Evolutionary conservation across 2,888 invertebrate genomes (phyloP), one percentile per base, ranked within the genome.

Genomic region (Hoplodrina ambigua): DNA sequence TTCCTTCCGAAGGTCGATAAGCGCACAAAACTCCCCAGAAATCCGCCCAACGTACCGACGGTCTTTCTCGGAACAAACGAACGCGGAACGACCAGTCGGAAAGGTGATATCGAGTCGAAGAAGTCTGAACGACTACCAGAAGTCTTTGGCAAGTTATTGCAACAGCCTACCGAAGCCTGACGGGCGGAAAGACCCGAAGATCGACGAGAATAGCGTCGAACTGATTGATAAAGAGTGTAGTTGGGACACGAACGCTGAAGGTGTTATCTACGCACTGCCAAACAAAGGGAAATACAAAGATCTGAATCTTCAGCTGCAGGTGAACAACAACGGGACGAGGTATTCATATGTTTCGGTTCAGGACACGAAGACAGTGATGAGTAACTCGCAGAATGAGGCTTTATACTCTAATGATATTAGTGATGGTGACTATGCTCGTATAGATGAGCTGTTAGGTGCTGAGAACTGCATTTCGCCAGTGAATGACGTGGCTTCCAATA

Each of bases 191-290:
- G 89, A 89, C 2, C 56, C 76, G 50, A 94, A 94, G 64, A 91
- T 91, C 0, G 94, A 94, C 3, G 96, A 96, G 63, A 93, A 92
- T 37, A 94, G 93, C 67, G 86, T 92, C 0, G 96, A 95, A 75
- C 78, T 96, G 74, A 96, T 96, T 20, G 96, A 97, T 46, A 96
- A 96, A 56, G 96, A 97, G 84, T 96, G 96, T 72, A 96, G 96
- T 81, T 97, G 97, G 90, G 97, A 96, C 30, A 97, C 95, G 0
- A 96, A 96, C 71, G 96, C 96, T 0, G 96, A 96, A 82, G 96
- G 96, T 0, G 96, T 96, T 0, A 96, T 96, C 17, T 96, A 96
- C 82, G 96, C 96, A 11, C 85, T 96, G 52, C 96, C 96, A 0
- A 96, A 96, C 71, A 96, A 96, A 73, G 96, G 96, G 5, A 96